phyloP scores from a whole-genome alignment of 2,113 vertebrate species.

The Carettochelys insculpta region DNA sequence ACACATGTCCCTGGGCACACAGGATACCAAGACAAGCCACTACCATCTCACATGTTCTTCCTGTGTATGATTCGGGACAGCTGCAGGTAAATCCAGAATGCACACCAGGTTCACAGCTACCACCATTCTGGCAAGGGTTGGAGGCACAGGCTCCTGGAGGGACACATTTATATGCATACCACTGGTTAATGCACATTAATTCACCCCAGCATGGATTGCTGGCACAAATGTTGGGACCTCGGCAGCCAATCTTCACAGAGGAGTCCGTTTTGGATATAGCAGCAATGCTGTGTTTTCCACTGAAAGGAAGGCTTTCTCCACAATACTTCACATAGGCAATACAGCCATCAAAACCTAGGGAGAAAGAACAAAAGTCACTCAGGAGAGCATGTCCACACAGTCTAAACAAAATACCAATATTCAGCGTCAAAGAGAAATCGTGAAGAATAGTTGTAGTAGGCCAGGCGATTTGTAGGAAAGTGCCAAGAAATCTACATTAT shows the following conservation, averaged over 20 bases:
- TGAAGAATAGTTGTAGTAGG: accelerated
- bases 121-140: slow-evolving; percentile 90
- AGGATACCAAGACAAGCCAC: slow-evolving; percentile 89
- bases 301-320: slow-evolving; percentile 87
- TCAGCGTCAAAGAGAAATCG: background rate
- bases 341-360: slow-evolving; percentile 92
- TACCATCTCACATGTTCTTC: slow-evolving; percentile 84
- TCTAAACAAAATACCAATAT: background rate
- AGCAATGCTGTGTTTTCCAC: slow-evolving; percentile 86
- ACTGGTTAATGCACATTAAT: slow-evolving; percentile 93
- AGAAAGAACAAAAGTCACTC: background rate
- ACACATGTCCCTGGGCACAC: slow-evolving; percentile 84
- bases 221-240: slow-evolving; percentile 92
- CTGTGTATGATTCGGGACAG: slow-evolving; percentile 87
- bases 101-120: slow-evolving; percentile 86
- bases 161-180: slow-evolving; percentile 93
- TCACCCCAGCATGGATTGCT: slow-evolving; percentile 92
- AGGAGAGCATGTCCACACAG: accelerated
- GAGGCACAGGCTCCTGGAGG: slow-evolving; percentile 89
- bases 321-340: slow-evolving; percentile 90
- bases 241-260: slow-evolving; percentile 90
- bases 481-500: background rate
- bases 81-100: slow-evolving; percentile 84
- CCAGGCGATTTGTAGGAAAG: background rate
- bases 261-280: slow-evolving; percentile 85